Evolutionary conservation across 2,113 vertebrate species (phyloP).

Genomic region (Brachypodius melanocephalos): DNA sequence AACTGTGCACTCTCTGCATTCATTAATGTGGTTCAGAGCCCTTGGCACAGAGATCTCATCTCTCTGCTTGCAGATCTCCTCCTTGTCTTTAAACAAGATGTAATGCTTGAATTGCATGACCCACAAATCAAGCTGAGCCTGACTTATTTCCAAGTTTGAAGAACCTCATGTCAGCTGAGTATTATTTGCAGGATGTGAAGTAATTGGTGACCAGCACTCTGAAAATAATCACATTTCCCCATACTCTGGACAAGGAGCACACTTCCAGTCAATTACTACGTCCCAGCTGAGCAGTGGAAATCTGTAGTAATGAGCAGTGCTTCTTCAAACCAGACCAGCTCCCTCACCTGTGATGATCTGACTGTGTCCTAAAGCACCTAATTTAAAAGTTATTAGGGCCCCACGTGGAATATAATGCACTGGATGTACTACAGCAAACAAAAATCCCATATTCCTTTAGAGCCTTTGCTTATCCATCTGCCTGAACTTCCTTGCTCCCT

Average conservation of each 20-base stretch:
- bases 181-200: neutral
- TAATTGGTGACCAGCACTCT: neutral
- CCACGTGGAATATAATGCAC: neutral
- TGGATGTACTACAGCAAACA: neutral
- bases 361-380: neutral
- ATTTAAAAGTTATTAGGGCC: neutral
- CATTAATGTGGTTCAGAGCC: neutral
- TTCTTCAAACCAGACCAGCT: neutral
- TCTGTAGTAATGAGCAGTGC: neutral
- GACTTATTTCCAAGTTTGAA: neutral
- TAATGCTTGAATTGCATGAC: neutral
- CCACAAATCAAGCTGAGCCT: neutral
- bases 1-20: neutral
- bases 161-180: neutral
- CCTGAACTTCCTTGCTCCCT: neutral
- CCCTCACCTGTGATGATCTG: slow-evolving; percentile 2
- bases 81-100: neutral
- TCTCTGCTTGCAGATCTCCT: neutral
- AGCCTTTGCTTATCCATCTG: neutral
- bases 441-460: neutral
- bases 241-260: neutral
- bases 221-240: neutral
- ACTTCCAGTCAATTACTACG: neutral
- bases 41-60: neutral
- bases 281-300: neutral